Conservation (phyloP, 2,797 vertebrate species). For the Ispidina picta region DNA sequence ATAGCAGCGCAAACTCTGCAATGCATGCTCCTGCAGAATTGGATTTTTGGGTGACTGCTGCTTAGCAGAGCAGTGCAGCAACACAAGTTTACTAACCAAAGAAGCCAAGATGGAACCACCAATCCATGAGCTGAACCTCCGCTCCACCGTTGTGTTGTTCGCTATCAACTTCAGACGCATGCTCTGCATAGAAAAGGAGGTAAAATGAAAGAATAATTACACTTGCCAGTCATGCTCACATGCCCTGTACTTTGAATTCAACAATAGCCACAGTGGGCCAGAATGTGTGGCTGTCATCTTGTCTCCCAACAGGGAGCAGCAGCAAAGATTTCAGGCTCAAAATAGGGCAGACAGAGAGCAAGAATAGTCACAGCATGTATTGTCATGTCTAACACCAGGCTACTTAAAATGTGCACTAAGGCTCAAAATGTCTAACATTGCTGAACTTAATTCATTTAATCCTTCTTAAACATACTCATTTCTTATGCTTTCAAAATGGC, state of each 20-base stretch:
- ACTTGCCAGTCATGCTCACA: background rate
- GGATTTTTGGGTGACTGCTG: background rate
- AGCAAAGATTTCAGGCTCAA: background rate
- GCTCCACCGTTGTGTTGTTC: constrained; percentile 97
- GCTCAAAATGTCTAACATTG: background rate
- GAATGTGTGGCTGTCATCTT: background rate
- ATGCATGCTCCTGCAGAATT: accelerated
- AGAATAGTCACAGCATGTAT: accelerated
- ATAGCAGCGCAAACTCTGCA: background rate
- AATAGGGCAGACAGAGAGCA: background rate
- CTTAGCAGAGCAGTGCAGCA: background rate
- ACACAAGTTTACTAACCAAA: constrained; percentile 82
- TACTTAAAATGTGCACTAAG: background rate
- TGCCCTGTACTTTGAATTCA: background rate
- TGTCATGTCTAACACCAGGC: background rate
- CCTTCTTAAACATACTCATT: background rate
- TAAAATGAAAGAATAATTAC: background rate
- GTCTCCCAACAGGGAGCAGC: background rate
- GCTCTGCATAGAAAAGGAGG: constrained; percentile 80
- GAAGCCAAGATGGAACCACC: constrained; percentile 97
- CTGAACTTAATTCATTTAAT: background rate
- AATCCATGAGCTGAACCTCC: constrained; percentile 97
- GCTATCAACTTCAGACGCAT: constrained; percentile 98
- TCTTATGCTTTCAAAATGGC: background rate
- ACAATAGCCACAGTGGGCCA: background rate